phyloP scores from a whole-genome alignment of 1,140 invertebrate species.

The Archegozetes longisetosus region DNA sequence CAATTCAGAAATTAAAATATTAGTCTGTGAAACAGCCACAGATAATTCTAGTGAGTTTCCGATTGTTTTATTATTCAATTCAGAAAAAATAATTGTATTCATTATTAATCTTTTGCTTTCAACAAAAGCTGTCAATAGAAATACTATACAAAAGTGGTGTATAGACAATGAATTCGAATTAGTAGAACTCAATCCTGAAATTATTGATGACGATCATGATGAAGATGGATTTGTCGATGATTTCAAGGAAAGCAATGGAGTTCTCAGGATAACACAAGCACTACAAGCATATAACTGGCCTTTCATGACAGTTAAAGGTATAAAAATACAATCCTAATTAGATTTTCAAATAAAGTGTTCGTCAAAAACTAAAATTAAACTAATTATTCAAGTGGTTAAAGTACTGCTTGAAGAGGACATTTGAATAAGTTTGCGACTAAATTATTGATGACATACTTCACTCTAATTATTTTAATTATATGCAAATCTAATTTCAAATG shows the following conservation, averaged over 20 bases:
- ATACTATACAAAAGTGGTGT: conserved; percentile 43
- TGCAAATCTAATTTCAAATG: no score
- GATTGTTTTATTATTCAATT: no score
- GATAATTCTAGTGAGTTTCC: conserved; percentile 23
- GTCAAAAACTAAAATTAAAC: no score
- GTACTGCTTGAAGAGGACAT: no score
- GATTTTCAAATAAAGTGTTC: no score
- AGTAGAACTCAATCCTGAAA: conserved; percentile 45
- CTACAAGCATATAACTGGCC: conserved; percentile 58
- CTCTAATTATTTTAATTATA: no score
- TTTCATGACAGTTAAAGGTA: conserved; percentile 50
- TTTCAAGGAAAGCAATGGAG: conserved; percentile 46
- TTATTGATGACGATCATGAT: conserved; percentile 32
- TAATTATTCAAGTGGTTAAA: no score
- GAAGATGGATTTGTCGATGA: conserved; percentile 31
- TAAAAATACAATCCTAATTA: no score
- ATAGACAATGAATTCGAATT: conserved; percentile 48
- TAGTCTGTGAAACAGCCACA: conserved; percentile 34
- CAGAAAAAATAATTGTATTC: conserved; percentile 7
- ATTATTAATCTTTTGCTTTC: conserved; percentile 8
- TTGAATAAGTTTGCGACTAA: no score
- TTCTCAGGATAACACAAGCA: conserved; percentile 51
- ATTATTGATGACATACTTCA: no score
- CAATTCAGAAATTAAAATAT: conserved; percentile 35
- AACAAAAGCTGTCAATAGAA: conserved; percentile 21